Base-by-base conservation (phyloP, 1,140 invertebrate species). In the Nephila pilipes region DNA sequence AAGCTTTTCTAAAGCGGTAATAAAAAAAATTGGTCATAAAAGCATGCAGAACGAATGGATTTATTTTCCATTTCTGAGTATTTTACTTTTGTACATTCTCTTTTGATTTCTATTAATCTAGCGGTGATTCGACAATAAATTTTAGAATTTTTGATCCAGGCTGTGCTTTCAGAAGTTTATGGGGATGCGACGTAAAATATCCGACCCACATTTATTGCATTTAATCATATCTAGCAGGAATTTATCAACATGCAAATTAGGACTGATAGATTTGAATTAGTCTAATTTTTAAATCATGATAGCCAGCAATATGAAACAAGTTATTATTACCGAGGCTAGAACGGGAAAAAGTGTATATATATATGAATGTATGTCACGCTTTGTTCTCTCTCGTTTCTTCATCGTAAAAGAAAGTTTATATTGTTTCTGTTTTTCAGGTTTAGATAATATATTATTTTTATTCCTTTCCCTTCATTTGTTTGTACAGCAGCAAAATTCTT, bases 21-120 rank as follows among this genome's bases (percentile, higher is more conserved):
- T 75, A 75, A 81, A 81, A 81, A n/a, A 81, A 81, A 81, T 81
- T 81, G 46, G 22, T 55, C 46, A 81, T 81, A 81, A 81, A 81
- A 81, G 46, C 80, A n/a, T 81, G 38, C 80, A 8, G 36, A 20
- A 81, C 46, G 46, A 81, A 81, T 54, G 80, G 80, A 81, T 81
- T 81, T 81, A 81, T 81, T 81, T 81, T 81, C 80, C 80, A 81
- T 81, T 81, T 81, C 69, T 75, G 69, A 75, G 32, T 36, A 75
- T 75, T 75, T 75, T 75, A 32, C 69, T 75, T 75, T 75, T 75
- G 69, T 75, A 75, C 69, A 54, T 14, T 55, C 46, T 81, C 46
- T 54, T 14, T 55, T 55, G 36, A 81, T 81, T 81, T 81, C 54
- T 55, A 54, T 46, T 81, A 54, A 54, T 55, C 46, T 54, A 8